Percentiles rank a stretch among this genome's conserved stretches.
phyloP scores from a whole-genome alignment of 2,113 vertebrate species.

The Oenanthe oenanthe region DNA sequence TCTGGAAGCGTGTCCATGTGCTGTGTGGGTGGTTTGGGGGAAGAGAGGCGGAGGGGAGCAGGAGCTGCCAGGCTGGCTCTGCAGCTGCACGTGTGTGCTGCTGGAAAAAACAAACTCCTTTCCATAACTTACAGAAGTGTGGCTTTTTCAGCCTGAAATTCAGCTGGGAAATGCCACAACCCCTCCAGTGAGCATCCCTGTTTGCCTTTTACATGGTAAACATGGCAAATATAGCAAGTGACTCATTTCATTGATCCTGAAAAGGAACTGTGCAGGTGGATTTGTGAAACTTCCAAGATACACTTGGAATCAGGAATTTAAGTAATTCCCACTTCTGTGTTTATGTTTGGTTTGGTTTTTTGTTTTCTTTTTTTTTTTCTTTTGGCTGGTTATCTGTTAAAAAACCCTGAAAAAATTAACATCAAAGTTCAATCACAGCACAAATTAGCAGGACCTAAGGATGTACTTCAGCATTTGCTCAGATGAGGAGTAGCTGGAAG shows the following conservation, averaged over 20 bases:
- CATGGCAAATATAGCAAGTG: neutral
- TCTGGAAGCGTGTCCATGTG: neutral
- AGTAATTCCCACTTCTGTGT: neutral
- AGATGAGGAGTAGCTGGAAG: neutral
- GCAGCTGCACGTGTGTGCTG: neutral
- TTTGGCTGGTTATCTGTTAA: neutral
- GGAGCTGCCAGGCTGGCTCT: neutral
- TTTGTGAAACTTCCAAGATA: neutral
- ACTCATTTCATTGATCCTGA: neutral
- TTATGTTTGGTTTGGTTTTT: too few species aligned
- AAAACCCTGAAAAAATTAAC: neutral
- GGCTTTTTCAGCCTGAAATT: neutral
- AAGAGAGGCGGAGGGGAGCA: fast-evolving
- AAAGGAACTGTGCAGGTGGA: neutral
- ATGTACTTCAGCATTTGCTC: neutral
- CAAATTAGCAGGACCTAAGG: fast-evolving
- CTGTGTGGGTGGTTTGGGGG: neutral
- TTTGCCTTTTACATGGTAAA: neutral
- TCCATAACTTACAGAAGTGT: neutral
- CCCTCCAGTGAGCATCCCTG: fast-evolving
- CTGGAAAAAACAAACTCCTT: neutral
- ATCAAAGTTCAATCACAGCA: neutral
- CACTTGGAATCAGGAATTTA: neutral
- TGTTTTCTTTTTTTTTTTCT: neutral
- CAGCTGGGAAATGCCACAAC: neutral